These are phyloP conservation scores for Lophochroa leadbeateri DNA, from an alignment of 2,113 vertebrate species.

Conservation along the genomic window DNA sequence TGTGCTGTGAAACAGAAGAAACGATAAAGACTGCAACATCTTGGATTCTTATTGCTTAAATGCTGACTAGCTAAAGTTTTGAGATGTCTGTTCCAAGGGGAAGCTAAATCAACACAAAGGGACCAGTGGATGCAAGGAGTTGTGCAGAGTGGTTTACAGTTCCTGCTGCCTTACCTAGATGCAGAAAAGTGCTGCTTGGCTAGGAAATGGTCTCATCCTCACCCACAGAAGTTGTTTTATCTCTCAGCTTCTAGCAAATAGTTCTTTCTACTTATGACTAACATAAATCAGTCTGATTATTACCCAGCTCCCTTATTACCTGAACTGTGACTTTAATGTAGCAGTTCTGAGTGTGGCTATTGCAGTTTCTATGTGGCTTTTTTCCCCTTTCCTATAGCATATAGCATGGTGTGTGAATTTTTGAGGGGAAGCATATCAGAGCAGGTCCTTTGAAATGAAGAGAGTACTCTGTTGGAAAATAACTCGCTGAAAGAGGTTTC, in stretches of 20 bases:
- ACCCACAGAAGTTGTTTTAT: background rate
- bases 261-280: background rate
- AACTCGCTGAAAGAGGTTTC: background rate
- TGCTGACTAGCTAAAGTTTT: background rate
- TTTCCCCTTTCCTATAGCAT: background rate
- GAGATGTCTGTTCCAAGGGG: background rate
- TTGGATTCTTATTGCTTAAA: background rate
- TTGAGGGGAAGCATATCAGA: background rate
- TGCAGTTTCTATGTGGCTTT: fast-evolving
- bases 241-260: background rate
- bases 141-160: background rate
- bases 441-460: background rate
- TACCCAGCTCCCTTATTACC: background rate
- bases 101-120: background rate
- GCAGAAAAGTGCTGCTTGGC: background rate
- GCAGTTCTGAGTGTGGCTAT: background rate
- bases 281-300: background rate
- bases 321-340: background rate
- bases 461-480: background rate
- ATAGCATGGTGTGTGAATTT: background rate
- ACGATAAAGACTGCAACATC: background rate
- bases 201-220: background rate
- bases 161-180: background rate
- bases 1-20: background rate
- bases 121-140: background rate